A percentile compares a stretch with the other conserved stretches of the same genome.
Evolutionary conservation across 30 jellyfish, hydroid and myxozoan species (phyloP).

Genomic region (Pelagia noctiluca): DNA sequence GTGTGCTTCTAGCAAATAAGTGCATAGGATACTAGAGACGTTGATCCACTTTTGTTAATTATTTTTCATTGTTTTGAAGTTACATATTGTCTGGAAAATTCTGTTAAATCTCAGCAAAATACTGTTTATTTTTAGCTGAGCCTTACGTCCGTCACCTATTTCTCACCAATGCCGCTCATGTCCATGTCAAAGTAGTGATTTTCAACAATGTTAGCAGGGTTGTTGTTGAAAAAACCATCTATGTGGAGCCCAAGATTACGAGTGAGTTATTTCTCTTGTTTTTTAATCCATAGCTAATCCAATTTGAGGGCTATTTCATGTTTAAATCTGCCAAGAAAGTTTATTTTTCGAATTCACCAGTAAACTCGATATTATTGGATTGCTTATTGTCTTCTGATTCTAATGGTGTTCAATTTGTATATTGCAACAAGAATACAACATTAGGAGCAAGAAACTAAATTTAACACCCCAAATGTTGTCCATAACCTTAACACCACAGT

Average conservation of each 20-base stretch:
- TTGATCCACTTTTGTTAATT: background rate
- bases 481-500: no score
- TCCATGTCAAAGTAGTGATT: conserved; percentile 24
- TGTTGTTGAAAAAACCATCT: conserved; percentile 5
- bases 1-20: background rate
- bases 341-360: background rate
- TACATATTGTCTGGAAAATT: background rate
- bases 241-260: conserved; percentile 35
- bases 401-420: background rate
- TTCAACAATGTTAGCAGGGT: conserved; percentile 56
- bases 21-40: background rate
- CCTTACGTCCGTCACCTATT: conserved; percentile 26
- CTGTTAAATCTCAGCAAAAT: no score
- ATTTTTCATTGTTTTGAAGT: background rate
- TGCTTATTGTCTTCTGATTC: background rate
- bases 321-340: background rate
- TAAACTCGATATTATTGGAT: background rate
- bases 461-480: no score
- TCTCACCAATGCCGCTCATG: conserved; percentile 34
- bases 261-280: background rate
- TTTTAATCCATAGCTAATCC: background rate
- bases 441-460: no score
- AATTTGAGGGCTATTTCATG: background rate
- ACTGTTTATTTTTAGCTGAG: background rate
- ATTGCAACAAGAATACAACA: background rate